Percentiles rank a stretch among this genome's conserved stretches.
Evolutionary conservation across 2,113 vertebrate genomes (phyloP).

Genomic region (Osmerus mordax): DNA sequence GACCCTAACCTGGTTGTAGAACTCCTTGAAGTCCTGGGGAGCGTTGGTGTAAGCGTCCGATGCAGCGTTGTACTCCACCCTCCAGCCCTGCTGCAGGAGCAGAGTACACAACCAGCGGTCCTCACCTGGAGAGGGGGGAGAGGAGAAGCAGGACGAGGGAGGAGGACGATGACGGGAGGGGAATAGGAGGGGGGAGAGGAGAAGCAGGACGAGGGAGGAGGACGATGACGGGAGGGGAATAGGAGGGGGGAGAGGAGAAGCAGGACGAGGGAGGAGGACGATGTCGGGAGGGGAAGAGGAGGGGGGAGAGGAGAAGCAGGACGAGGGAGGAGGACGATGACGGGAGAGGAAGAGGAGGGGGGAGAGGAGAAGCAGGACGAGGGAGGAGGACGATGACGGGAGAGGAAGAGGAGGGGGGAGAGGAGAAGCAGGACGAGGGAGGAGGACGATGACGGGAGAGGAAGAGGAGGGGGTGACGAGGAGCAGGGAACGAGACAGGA

Average conservation of each 20-base stretch:
- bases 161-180: background rate
- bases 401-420: background rate
- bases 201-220: too few relatives aligned
- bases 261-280: background rate
- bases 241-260: background rate
- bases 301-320: background rate
- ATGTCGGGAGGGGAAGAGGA: background rate
- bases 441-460: background rate
- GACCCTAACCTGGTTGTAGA: slow-evolving; percentile 68
- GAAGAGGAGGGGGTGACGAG: background rate
- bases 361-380: background rate
- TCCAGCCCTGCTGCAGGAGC: slow-evolving; percentile 73
- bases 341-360: background rate
- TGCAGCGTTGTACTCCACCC: slow-evolving; percentile 72
- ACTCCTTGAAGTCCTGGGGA: slow-evolving; percentile 72
- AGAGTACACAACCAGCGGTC: slow-evolving; percentile 75
- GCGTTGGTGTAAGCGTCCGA: slow-evolving; percentile 74
- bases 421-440: background rate
- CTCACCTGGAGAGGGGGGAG: slow-evolving; percentile 56
- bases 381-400: background rate
- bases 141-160: background rate
- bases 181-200: background rate
- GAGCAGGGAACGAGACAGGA: background rate
- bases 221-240: background rate
- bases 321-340: background rate